Percentiles rank a stretch among this genome's conserved stretches.
phyloP scores from a whole-genome alignment of 92 coral and sea anemone genomes.

The Galaxea fascicularis region DNA sequence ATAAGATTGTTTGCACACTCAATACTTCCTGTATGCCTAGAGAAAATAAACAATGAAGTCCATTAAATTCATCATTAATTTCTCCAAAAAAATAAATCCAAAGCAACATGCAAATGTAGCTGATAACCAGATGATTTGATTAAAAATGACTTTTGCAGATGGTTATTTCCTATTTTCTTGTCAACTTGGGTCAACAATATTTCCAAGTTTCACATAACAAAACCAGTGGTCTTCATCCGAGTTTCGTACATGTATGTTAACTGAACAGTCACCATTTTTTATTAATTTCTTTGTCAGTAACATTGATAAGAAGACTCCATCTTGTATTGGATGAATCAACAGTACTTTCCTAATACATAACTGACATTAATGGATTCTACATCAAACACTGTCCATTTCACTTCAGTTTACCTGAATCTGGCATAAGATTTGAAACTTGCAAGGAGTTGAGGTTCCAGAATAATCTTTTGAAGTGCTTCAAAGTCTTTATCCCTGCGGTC shows the following conservation, averaged over 20 bases:
- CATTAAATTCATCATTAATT: background rate
- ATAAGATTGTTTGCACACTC: slow-evolving; percentile 51
- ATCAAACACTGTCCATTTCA: background rate
- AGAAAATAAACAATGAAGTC: background rate
- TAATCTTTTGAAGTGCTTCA: slow-evolving; percentile 18
- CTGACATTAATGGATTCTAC: slow-evolving; percentile 3
- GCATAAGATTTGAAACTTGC: slow-evolving; percentile 25
- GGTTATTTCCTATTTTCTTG: slow-evolving; percentile 2
- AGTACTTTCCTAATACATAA: background rate
- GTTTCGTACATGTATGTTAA: background rate
- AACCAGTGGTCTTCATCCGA: background rate
- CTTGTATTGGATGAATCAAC: background rate
- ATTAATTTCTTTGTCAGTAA: too few species aligned
- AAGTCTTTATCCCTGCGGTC: slow-evolving; percentile 21
- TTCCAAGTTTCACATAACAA: slow-evolving; percentile 5
- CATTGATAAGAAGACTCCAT: background rate
- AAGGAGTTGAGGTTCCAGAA: slow-evolving; percentile 11
- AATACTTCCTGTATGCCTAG: slow-evolving; percentile 43
- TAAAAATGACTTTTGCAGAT: slow-evolving; percentile 1
- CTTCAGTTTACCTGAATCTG: slow-evolving; percentile 18
- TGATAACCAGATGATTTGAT: slow-evolving; percentile 1
- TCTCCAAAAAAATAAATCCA: background rate
- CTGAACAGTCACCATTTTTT: background rate
- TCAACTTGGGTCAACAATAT: slow-evolving; percentile 1
- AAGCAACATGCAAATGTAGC: background rate